Evolutionary conservation across 2,888 invertebrate genomes (phyloP), one percentile per base, ranked within the genome.

Genomic region (Euzophera pinguis): DNA sequence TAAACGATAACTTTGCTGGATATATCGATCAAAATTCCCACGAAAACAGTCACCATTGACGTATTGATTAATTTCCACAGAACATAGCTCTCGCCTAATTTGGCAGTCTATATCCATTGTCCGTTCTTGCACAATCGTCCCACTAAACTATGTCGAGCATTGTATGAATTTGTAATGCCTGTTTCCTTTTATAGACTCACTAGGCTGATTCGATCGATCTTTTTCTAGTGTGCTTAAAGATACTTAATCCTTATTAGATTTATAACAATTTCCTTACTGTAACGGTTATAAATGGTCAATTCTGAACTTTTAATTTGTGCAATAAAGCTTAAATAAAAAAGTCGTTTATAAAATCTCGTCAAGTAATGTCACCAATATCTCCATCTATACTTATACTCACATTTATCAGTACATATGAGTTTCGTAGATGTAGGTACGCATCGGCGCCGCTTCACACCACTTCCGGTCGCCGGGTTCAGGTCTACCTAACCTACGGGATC

Each of bases 21-120:
- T 22, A 22, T 5, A 22, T 22, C 22, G 22, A 22, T 22, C 22
- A 2, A 7, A 45, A 45, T 45, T 45, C 34, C 32, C 45, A 45
- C 32, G 32, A 34, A 32, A 14, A 34, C 45, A 45, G 45, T 45
- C 45, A 45, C 34, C 32, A 10, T 32, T 32, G 32, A 45, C 45
- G 32, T 32, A 45, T 45, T 45, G 32, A 45, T 32, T 14, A 34
- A 45, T 45, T 45, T 32, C 10, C 45, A 34, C 45, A 32, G 45
- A 45, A 45, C 32, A 45, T 45, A 13, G 32, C 32, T 16, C 12
- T 45, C 32, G 14, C 45, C 45, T 32, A 45, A 45, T 32, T 32
- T 32, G 45, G 45, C 45, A 16, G 3, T 13, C 45, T 12, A 45
- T 45, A 45, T 32, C 16, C 32, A 45, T 45, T 45, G 45, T 45